Base-by-base conservation (phyloP, 2,113 vertebrate species). In the Boulengeromyrus knoepffleri region DNA sequence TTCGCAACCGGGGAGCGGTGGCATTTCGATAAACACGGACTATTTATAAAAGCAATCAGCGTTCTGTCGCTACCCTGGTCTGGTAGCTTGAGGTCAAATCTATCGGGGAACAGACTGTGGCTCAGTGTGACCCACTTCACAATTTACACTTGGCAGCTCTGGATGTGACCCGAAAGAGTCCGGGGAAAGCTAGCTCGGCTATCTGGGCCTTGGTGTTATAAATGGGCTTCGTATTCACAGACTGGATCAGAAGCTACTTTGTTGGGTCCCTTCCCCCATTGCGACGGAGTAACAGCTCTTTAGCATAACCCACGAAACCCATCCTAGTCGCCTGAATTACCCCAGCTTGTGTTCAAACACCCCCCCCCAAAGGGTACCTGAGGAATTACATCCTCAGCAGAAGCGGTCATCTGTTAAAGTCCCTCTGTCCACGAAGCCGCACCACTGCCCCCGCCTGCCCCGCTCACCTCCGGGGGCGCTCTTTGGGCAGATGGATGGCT, bases 391-490 rank as follows among this genome's bases (percentile, higher is more conserved):
- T 52, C 47, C 24, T 7, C 50, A 36, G n/a, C 86, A 87, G 86
- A 87, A 87, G n/a, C 50, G 5, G 27, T 53, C 50, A 52, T 87
- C 49, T 53, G 47, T 87, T 87, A 87, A 87, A 87, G 45, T 87
- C 24, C 15, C n/a, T 27, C 49, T 87, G 49, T 39, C 36, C 74
- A 39, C 5, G 6, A 80, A 80, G 36, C 74, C 46, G n/a, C 84
- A 50, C 84, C 46, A 56, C 58, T 62, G 31, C 36, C 27, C 42
- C 19, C 3, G n/a, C 87, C 90, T 95, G 83, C 53, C 42, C 19
- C 7, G 12, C 87, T 90, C 95, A 98, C 97, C 97, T 97, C 92
- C 95, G 96, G 46, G 96, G 95, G 62, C 95, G 94, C 87, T 97
- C 97, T 92, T 96, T 96, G 80, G 95, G 93, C 80, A 98, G 94